Evolutionary conservation across 2,113 vertebrate genomes (phyloP), one percentile per base, ranked within the genome.

Genomic region (Lampris megalopsis): DNA sequence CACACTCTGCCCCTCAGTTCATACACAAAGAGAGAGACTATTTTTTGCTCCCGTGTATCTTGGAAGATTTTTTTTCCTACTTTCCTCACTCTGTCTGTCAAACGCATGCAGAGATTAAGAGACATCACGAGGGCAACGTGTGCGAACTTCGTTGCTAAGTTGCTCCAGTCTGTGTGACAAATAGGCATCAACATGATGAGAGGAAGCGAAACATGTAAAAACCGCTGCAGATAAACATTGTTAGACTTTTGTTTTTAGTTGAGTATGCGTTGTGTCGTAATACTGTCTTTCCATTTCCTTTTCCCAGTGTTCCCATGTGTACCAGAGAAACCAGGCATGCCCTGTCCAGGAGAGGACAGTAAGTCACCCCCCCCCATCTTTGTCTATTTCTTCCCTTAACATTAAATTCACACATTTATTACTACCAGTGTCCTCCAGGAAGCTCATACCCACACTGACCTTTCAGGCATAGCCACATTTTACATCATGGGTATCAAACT

Each of bases 301-400:
- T 57, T 63, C 3, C 0, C 91, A 99, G 97, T 99, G n/a, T 99
- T 99, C 75, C 98, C 98, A 3, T 98, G 96, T 92, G 84, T 97
- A 69, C 98, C 98, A 68, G 98, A 99, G 88, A 95, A 97, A 78
- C 96, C 98, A 77, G 98, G 98, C 71, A 98, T 99, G 98, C 98
- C 98, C 0, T 99, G 98, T 91, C 95, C 96, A 6, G 98, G 98
- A 86, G 98, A 99, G 93, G 98, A 99, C 61, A 99, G 98, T 99
- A 91, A 97, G 98, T 95, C 42, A 1, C 43, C 7, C 43, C 41
- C 41, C 24, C 24, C 24, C 24, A 24, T 24, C 24, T 6, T 9
- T 45, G 7, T 35, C 11, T 9, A 37, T 77, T 74, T 8, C 65
- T 13, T 11, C 37, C 1, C 76, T 60, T n/a, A 10, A 5, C 57